These are phyloP conservation scores for Megathymus violae DNA, from an alignment of 1,140 invertebrate genomes.

Conservation along the genomic window DNA sequence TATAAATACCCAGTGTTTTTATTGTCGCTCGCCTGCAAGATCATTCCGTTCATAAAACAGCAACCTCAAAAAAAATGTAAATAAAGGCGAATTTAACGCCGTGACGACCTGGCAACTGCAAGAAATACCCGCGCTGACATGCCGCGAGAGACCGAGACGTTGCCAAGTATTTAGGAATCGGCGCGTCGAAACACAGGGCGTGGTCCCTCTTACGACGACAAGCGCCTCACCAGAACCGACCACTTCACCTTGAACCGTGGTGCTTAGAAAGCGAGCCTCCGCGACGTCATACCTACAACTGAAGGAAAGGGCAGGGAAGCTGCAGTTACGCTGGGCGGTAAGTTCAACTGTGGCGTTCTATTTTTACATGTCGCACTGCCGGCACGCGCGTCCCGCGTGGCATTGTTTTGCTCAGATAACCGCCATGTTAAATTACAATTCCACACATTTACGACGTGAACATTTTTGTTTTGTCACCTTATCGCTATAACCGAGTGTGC, in stretches of 20 bases:
- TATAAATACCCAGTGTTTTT: slow-evolving; percentile 1
- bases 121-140: slow-evolving; percentile 21
- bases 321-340: slow-evolving; percentile 49
- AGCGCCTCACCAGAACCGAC: slow-evolving; percentile 19
- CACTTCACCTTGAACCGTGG: slow-evolving; percentile 49
- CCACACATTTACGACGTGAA: slow-evolving; percentile 70
- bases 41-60: slow-evolving; percentile 16
- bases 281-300: slow-evolving; percentile 8
- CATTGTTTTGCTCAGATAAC: slow-evolving; percentile 73
- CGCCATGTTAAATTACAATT: slow-evolving; percentile 55
- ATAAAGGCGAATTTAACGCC: slow-evolving; percentile 13
- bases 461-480: slow-evolving; percentile 57
- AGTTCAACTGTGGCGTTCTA: slow-evolving; percentile 63
- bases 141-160: slow-evolving; percentile 35
- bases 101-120: slow-evolving; percentile 23
- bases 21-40: slow-evolving; percentile 2
- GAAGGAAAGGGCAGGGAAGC: slow-evolving; percentile 38
- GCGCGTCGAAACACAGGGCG: slow-evolving; percentile 63
- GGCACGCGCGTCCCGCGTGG: slow-evolving; percentile 73
- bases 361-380: slow-evolving; percentile 62
- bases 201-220: slow-evolving; percentile 55
- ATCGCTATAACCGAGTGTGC: slow-evolving; percentile 61
- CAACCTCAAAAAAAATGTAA: slow-evolving; percentile 24
- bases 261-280: slow-evolving; percentile 30
- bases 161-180: slow-evolving; percentile 62